Conservation (phyloP, 2,888 invertebrate genomes). For the Clivina fossor region DNA sequence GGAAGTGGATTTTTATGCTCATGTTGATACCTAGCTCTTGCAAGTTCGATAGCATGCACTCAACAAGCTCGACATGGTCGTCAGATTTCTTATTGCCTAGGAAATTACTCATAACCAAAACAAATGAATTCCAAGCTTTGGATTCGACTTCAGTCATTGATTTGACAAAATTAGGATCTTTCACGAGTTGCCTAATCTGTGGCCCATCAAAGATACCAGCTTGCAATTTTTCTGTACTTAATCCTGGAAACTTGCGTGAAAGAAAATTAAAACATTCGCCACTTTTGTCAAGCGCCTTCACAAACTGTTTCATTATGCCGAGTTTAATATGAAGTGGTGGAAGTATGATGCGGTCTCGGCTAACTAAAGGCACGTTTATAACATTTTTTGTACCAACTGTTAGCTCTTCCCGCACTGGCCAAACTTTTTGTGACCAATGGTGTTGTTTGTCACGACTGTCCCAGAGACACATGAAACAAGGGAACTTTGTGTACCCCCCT, state of each 20-base stretch:
- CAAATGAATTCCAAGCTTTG: constrained; percentile 26
- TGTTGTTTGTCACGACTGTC: constrained; percentile 34
- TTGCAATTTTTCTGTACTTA: constrained; percentile 38
- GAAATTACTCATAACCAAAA: constrained; percentile 22
- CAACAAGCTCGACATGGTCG: constrained; percentile 32
- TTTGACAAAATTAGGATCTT: constrained; percentile 10
- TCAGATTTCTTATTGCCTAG: constrained; percentile 16
- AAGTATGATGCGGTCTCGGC: constrained; percentile 34
- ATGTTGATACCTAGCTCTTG: constrained; percentile 44
- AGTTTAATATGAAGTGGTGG: constrained; percentile 42
- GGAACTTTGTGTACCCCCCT: constrained; percentile 27
- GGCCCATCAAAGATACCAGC: constrained; percentile 38
- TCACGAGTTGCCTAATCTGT: constrained; percentile 32
- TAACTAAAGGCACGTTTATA: constrained; percentile 33
- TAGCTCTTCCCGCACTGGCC: constrained; percentile 29
- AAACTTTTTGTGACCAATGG: constrained; percentile 33
- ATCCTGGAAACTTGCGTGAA: constrained; percentile 33
- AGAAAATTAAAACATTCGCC: constrained; percentile 35
- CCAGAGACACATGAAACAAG: constrained; percentile 38
- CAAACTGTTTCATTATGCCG: constrained; percentile 42
- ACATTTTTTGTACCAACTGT: constrained; percentile 35
- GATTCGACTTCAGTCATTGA: constrained; percentile 25
- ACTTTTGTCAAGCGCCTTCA: constrained; percentile 38
- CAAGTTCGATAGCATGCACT: constrained; percentile 40
- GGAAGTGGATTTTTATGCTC: constrained; percentile 47